These are phyloP conservation scores for Dendrophyllia cribrosa DNA, from an alignment of 64 coral and sea anemone species.

Conservation along the genomic window DNA sequence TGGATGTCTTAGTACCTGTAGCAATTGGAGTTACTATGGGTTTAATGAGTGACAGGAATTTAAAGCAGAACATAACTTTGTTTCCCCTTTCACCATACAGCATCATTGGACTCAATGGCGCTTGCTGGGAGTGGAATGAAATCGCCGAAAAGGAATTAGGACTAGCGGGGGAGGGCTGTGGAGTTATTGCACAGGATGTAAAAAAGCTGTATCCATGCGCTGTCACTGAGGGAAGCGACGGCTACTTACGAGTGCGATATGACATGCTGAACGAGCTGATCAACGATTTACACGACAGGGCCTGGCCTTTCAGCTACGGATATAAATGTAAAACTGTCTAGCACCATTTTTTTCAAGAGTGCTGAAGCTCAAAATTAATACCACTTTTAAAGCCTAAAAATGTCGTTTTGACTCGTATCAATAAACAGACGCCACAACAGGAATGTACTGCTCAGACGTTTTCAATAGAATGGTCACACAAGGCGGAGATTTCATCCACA, in stretches of 20 bases:
- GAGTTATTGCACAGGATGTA: slow-evolving; percentile 74
- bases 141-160: slow-evolving; percentile 55
- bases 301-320: no score
- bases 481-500: no score
- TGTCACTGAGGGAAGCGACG: slow-evolving; percentile 20
- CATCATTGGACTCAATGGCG: slow-evolving; percentile 47
- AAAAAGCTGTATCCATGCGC: slow-evolving; percentile 57
- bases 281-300: background rate
- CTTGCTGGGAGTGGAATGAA: slow-evolving; percentile 76
- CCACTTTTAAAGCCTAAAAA: no score
- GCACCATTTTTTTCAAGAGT: background rate
- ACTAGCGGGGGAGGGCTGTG: slow-evolving; percentile 39
- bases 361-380: background rate
- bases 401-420: no score
- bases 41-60: slow-evolving; percentile 21
- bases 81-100: slow-evolving; percentile 37
- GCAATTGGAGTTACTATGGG: background rate
- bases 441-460: no score
- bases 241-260: slow-evolving; percentile 63
- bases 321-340: background rate
- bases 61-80: slow-evolving; percentile 55
- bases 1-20: background rate
- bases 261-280: slow-evolving; percentile 15
- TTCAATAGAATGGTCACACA: no score
- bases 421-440: no score